phyloP scores from a whole-genome alignment of 2,113 vertebrate genomes.

The Psephotus haematonotus region DNA sequence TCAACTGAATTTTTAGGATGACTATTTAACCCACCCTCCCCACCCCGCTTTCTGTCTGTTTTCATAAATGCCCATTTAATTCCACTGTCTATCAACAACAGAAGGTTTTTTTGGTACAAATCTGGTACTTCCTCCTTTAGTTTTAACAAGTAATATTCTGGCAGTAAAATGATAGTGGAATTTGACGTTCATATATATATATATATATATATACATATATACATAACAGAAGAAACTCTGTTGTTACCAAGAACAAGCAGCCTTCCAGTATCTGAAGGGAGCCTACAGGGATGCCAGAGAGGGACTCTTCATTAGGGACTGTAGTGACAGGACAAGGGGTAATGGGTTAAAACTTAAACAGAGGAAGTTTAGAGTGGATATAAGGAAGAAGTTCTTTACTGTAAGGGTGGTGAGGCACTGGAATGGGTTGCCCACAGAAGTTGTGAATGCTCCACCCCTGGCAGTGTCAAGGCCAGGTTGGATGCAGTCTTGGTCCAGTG shows the following conservation, averaged over 20 bases:
- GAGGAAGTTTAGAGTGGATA: background rate
- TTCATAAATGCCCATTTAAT: background rate
- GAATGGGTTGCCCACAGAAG: background rate
- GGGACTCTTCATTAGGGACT: background rate
- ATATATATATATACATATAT: rapidly evolving
- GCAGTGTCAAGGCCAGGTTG: background rate
- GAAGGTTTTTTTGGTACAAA: background rate
- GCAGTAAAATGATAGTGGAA: background rate
- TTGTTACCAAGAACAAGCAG: background rate
- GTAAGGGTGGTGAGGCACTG: background rate
- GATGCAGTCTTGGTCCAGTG: background rate
- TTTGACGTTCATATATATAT: background rate
- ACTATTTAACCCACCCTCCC: background rate
- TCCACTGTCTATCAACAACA: background rate
- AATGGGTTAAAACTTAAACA: background rate
- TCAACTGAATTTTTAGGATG: background rate
- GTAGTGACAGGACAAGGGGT: background rate
- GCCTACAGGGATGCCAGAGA: background rate
- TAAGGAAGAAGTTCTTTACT: background rate
- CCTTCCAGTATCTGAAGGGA: background rate
- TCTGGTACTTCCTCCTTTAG: background rate
- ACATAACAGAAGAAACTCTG: background rate
- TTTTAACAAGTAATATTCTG: background rate
- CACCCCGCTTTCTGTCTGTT: background rate
- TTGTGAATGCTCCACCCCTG: background rate